phyloP scores from a whole-genome alignment of 1,140 invertebrate genomes.

The Cyrtorhinus lividipennis region DNA sequence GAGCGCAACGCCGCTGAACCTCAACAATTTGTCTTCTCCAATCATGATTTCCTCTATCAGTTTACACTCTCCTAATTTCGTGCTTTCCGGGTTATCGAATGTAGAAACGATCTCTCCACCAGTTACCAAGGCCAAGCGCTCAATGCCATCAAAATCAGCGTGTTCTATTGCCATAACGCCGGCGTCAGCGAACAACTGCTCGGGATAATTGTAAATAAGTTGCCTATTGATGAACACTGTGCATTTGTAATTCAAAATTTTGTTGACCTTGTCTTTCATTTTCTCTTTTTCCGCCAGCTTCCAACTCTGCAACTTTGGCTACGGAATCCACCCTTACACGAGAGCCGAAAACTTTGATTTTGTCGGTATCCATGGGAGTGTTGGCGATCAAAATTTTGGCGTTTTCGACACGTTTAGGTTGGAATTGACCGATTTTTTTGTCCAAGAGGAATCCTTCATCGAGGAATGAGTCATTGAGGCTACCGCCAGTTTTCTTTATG shows the following conservation, averaged over 20 bases:
- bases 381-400: constrained; percentile 94
- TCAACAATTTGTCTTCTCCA: constrained; percentile 89
- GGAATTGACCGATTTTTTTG: constrained; percentile 84
- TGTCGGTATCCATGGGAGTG: constrained; percentile 99
- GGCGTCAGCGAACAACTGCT: constrained; percentile 97
- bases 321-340: constrained; percentile 94
- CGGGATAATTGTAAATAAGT: constrained; percentile 99
- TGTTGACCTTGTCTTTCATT: constrained; percentile 98
- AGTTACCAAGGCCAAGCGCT: constrained; percentile 89
- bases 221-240: constrained; percentile 99
- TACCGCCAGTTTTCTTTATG: constrained; percentile 90
- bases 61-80: constrained; percentile 88
- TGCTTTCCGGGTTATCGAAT: constrained; percentile 83
- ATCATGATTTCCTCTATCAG: constrained; percentile 96
- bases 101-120: constrained; percentile 98
- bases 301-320: constrained; percentile 95
- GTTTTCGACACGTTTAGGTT: constrained; percentile 79
- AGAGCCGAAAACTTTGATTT: constrained; percentile 99
- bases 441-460: constrained; percentile 97
- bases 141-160: constrained; percentile 99
- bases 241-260: constrained; percentile 88
- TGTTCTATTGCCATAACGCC: constrained; percentile 99
- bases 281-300: constrained; percentile 97
- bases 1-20: constrained; percentile 86
- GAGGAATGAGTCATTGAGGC: constrained; percentile 86